Conservation (phyloP, 2,113 vertebrate species). For the Taurulus bubalis region DNA sequence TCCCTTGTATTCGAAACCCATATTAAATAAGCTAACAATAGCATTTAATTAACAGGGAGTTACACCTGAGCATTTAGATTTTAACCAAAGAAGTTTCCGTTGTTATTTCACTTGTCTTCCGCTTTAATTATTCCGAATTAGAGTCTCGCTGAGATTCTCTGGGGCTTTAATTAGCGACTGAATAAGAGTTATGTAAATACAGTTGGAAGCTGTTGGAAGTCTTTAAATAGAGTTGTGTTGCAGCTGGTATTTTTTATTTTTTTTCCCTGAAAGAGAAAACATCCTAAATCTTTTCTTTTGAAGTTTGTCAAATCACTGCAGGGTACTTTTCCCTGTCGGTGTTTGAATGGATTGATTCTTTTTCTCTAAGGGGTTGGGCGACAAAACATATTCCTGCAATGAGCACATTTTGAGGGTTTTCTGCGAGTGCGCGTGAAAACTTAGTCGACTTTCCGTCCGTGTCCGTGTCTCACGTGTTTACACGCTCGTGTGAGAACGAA, state of each 20-base stretch:
- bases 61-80: slow-evolving; percentile 81
- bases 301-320: slow-evolving; percentile 74
- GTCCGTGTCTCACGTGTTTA: background rate
- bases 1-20: slow-evolving; percentile 57
- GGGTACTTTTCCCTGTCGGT: slow-evolving; percentile 59
- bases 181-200: slow-evolving; percentile 84
- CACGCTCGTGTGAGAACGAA: background rate
- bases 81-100: slow-evolving; percentile 66
- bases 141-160: slow-evolving; percentile 72
- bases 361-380: slow-evolving; percentile 54
- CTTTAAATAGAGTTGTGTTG: slow-evolving; percentile 77
- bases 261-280: slow-evolving; percentile 58
- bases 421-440: slow-evolving; percentile 10
- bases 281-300: slow-evolving; percentile 70
- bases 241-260: slow-evolving; percentile 62
- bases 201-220: slow-evolving; percentile 60
- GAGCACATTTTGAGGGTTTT: background rate
- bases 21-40: slow-evolving; percentile 74
- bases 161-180: slow-evolving; percentile 83
- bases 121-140: slow-evolving; percentile 80
- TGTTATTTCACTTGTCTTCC: slow-evolving; percentile 72
- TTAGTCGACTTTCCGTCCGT: background rate
- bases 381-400: slow-evolving; percentile 57
- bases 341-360: slow-evolving; percentile 60
- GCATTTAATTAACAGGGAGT: slow-evolving; percentile 74